Evolutionary conservation across 1,140 invertebrate species (phyloP).

Genomic region (Agrypnia vestita): DNA sequence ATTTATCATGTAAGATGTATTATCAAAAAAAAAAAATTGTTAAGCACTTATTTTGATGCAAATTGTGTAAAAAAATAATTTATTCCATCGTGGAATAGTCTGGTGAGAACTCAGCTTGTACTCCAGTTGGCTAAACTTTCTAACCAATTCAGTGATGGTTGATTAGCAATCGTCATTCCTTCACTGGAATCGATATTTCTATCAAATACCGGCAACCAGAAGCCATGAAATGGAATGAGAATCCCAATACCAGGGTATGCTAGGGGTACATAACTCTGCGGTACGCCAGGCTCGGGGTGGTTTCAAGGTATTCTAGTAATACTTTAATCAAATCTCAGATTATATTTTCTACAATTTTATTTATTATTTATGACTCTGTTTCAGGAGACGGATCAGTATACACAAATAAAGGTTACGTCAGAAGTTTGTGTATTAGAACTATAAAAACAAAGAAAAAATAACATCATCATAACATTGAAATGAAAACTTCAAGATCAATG

Average conservation of each 20-base stretch:
- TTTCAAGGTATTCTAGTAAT: too few relatives aligned
- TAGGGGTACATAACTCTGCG: background rate
- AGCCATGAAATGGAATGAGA: background rate
- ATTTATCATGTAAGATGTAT: too few relatives aligned
- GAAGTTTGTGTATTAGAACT: background rate
- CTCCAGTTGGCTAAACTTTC: background rate
- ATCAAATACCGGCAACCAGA: conserved; percentile 3
- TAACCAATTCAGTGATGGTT: background rate
- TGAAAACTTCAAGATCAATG: too few relatives aligned
- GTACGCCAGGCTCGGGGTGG: background rate
- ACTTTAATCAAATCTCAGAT: too few relatives aligned
- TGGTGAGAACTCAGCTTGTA: background rate
- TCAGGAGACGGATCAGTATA: too few relatives aligned
- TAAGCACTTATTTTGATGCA: too few relatives aligned
- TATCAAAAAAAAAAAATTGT: too few relatives aligned
- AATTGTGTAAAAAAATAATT: too few relatives aligned
- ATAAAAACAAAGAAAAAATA: background rate
- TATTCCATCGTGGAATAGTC: background rate
- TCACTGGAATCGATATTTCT: conserved; percentile 18
- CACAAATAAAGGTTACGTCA: too few relatives aligned
- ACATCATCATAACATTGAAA: too few relatives aligned
- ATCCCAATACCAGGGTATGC: background rate
- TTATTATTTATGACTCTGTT: too few relatives aligned
- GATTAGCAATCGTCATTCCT: conserved; percentile 32
- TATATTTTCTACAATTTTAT: too few relatives aligned